Conservation (phyloP, 53 echinoderm and acorn worm genomes). For the Patiria pectinifera region DNA sequence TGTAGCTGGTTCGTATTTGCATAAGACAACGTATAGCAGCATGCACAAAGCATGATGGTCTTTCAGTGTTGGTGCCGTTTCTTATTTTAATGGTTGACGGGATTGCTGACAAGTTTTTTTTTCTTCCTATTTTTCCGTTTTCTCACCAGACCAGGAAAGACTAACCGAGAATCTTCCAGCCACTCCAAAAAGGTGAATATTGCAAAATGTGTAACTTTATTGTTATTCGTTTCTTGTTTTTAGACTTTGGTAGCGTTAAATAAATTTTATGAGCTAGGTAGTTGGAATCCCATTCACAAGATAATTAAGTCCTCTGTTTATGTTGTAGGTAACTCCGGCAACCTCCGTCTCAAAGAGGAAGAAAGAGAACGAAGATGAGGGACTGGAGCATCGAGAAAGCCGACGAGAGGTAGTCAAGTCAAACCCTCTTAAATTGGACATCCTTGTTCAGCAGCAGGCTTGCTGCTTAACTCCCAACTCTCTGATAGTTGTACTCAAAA, state of each 20-base stretch:
- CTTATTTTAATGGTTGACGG: too few species aligned
- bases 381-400: constrained; percentile 14
- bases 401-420: constrained; percentile 36
- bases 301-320: not conserved
- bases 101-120: too few species aligned
- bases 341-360: constrained; percentile 25
- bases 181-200: constrained; percentile 49
- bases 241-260: too few species aligned
- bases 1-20: too few species aligned
- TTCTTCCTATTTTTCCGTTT: not conserved
- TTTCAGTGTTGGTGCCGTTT: too few species aligned
- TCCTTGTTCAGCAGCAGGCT: too few species aligned
- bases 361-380: constrained; percentile 51
- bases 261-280: not conserved
- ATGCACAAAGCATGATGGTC: too few species aligned
- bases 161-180: constrained; percentile 25
- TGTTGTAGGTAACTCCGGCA: not conserved
- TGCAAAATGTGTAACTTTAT: too few species aligned
- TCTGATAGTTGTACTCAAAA: not conserved
- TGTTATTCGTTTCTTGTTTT: not conserved
- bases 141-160: constrained; percentile 16
- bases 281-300: not conserved
- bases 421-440: too few species aligned
- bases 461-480: too few species aligned
- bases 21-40: too few species aligned